Evolutionary conservation across 35 echinoderm and acorn worm genomes (phyloP).

Genomic region (Apostichopus parvimensis): DNA sequence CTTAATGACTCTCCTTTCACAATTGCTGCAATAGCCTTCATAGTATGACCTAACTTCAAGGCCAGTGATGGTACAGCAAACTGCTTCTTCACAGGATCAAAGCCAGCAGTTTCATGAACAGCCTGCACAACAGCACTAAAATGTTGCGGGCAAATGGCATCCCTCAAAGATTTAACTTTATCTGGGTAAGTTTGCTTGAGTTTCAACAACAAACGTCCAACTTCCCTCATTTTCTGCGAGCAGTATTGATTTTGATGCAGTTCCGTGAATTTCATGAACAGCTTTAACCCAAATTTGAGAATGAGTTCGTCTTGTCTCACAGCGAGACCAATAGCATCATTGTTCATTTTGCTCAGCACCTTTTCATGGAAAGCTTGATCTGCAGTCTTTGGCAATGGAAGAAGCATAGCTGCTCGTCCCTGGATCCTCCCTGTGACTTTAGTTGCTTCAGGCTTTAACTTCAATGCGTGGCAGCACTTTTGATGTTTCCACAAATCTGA

Average conservation of each 20-base stretch:
- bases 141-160: constrained; percentile 47
- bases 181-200: constrained; percentile 27
- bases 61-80: constrained; percentile 69
- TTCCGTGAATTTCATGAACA: constrained; percentile 21
- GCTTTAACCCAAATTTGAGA: constrained; percentile 30
- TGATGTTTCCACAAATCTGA: constrained; percentile 34
- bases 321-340: constrained; percentile 5
- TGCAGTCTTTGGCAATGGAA: neutral
- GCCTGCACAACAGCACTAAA: constrained; percentile 58
- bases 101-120: constrained; percentile 55
- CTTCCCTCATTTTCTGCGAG: constrained; percentile 48
- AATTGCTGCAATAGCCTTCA: constrained; percentile 55
- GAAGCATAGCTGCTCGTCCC: constrained; percentile 29
- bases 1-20: constrained; percentile 57
- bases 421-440: constrained; percentile 32
- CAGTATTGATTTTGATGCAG: constrained; percentile 4
- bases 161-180: constrained; percentile 2
- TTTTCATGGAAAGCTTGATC: constrained; percentile 10
- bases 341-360: constrained; percentile 42
- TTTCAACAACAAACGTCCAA: constrained; percentile 30
- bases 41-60: constrained; percentile 59
- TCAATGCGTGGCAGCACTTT: constrained; percentile 22
- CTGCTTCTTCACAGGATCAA: constrained; percentile 33
- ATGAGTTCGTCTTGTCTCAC: constrained; percentile 43
- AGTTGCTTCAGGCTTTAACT: neutral